Evolutionary conservation across 2,113 vertebrate species (phyloP), one percentile per base, ranked within the genome.

Genomic region (Pedetes capensis): DNA sequence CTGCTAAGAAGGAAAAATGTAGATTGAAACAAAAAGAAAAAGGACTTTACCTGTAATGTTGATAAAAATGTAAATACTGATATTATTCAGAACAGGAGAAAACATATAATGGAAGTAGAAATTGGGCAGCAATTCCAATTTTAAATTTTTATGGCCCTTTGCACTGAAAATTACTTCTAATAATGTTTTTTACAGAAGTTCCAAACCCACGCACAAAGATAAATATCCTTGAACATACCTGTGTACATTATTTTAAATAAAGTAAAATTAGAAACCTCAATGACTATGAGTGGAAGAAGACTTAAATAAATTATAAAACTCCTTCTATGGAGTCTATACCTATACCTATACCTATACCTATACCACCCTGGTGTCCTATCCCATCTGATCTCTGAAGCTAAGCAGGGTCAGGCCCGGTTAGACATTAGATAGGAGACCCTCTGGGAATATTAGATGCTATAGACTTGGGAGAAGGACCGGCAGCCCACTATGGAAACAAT

Each of bases 171-270:
- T 37, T 55, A 76, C 57, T 79, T 84, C 32, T 69, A 84, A 66
- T 49, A 93, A 90, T 39, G 55, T 84, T 55, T 66, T 87, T 47
- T 42, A 79, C 20, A 93, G 63, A 87, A 78, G 90, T 39, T 59
- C 22, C 57, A 87, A 61, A 76, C 42, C 51, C n/a, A 23, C 53
- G 17, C 59, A 32, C 47, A 49, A 22, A 91, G 22, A 51, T 69
- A 91, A 74, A 88, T 39, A 72, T 87, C 44, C 81, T 49, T 42
- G 34, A 82, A 64, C 16, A 39, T 47, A 72, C 8, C 44, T 47
- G 66, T 71, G 75, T 83, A 11, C 27, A 25, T 55, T 74, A 34
- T 47, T 96, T 78, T 93, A 79, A 90, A 78, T 71, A 75, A 53
- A 72, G 39, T 92, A 32, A 66, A 51, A 71, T 22, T 37, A 16